Conservation (phyloP, 2,888 invertebrate genomes). For the Panzeria rudis region DNA sequence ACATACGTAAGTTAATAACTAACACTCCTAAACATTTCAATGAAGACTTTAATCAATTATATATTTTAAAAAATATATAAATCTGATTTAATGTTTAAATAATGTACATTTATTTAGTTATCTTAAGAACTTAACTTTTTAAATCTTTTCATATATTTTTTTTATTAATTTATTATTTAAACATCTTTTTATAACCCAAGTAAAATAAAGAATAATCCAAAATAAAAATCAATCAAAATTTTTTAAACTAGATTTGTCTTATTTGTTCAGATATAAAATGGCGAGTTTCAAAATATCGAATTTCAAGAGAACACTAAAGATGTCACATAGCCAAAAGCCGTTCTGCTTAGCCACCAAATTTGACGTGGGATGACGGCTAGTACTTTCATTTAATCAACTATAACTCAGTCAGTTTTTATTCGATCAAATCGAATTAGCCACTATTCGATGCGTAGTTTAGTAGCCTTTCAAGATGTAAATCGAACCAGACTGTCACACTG, state of each 20-base stretch:
- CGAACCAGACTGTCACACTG: too few species aligned
- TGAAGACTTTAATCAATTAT: slow-evolving; percentile 59
- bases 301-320: too few species aligned
- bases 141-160: slow-evolving; percentile 26
- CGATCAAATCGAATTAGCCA: too few species aligned
- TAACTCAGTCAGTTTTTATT: too few species aligned
- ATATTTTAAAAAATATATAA: slow-evolving; percentile 68
- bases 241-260: not conserved
- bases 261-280: not conserved
- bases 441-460: too few species aligned
- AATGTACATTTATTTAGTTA: slow-evolving; percentile 62
- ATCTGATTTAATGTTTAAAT: slow-evolving; percentile 51
- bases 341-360: too few species aligned
- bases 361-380: too few species aligned
- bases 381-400: too few species aligned
- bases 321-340: too few species aligned
- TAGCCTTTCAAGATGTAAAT: too few species aligned
- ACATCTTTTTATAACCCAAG: slow-evolving; percentile 28
- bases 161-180: slow-evolving; percentile 61
- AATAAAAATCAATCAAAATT: slow-evolving; percentile 9
- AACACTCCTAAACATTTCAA: slow-evolving; percentile 7
- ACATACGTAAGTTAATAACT: slow-evolving; percentile 35
- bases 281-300: not conserved
- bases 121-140: slow-evolving; percentile 44
- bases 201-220: slow-evolving; percentile 25